Conservation (phyloP, 1,140 invertebrate species). For the Lepidurus apus region DNA sequence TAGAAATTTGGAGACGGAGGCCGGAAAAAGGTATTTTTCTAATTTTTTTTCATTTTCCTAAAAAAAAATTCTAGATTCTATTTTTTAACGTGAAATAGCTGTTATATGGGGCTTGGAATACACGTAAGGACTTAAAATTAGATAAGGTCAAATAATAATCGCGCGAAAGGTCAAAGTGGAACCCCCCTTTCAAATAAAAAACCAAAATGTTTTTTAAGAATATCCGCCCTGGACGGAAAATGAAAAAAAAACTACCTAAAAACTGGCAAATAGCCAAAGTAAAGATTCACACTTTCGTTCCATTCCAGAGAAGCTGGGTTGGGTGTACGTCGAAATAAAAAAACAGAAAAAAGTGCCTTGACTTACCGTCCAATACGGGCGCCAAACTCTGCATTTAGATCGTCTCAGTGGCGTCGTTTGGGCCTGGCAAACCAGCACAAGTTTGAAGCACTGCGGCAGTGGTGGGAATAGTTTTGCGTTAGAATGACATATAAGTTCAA, state of each 20-base stretch:
- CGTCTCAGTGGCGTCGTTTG: background rate
- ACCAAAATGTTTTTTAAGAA: background rate
- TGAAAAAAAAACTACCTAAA: background rate
- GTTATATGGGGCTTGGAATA: background rate
- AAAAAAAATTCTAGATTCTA: background rate
- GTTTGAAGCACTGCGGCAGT: background rate
- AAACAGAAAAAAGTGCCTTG: background rate
- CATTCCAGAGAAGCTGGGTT: background rate
- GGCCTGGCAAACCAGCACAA: background rate
- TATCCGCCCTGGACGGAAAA: background rate
- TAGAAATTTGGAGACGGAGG: background rate
- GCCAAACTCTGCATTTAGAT: slow-evolving; percentile 12
- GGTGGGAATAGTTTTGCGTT: background rate
- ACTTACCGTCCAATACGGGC: slow-evolving; percentile 20
- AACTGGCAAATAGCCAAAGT: background rate
- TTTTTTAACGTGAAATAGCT: background rate
- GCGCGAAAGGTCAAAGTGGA: background rate
- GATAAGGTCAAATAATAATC: background rate
- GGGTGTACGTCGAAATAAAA: background rate
- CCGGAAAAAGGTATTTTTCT: background rate
- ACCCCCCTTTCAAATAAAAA: background rate
- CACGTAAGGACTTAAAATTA: background rate
- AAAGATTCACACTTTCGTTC: background rate
- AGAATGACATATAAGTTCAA: background rate
- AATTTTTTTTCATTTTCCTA: background rate